Conservation (phyloP, 1,140 invertebrate genomes). For the Camponotus floridanus region DNA sequence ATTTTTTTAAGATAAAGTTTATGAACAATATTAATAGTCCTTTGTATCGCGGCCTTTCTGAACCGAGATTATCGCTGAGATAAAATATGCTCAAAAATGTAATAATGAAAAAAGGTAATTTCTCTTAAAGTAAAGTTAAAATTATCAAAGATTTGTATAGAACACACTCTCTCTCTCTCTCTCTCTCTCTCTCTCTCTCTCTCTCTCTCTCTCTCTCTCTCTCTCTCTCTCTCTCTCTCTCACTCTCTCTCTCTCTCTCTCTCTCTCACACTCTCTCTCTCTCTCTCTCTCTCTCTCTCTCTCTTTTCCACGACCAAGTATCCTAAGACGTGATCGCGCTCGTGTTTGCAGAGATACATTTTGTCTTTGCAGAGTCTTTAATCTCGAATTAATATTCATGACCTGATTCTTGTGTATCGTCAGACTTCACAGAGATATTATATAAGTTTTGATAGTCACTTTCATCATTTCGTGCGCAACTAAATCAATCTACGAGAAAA, state of each 20-base stretch:
- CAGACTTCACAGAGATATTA: constrained; percentile 20
- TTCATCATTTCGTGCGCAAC: neutral
- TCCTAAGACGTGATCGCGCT: constrained; percentile 55
- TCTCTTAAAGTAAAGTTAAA: constrained; percentile 59
- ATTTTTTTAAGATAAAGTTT: neutral
- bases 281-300: neutral
- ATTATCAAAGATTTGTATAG: constrained; percentile 22
- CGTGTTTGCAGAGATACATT: constrained; percentile 47
- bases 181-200: constrained; percentile 1
- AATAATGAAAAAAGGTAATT: constrained; percentile 62
- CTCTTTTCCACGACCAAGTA: constrained; percentile 67
- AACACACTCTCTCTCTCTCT: constrained; percentile 18
- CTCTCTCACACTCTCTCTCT: constrained; percentile 28
- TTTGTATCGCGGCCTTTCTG: constrained; percentile 1
- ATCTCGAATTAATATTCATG: constrained; percentile 61
- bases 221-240: constrained; percentile 10
- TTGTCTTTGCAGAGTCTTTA: constrained; percentile 60
- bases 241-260: constrained; percentile 31
- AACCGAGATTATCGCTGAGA: constrained; percentile 4
- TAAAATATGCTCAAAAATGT: constrained; percentile 65
- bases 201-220: neutral
- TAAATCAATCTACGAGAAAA: neutral
- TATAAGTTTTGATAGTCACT: constrained; percentile 40
- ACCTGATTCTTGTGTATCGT: neutral
- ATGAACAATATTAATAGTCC: constrained; percentile 18